Percentiles rank a stretch among this genome's conserved stretches.
These are phyloP conservation scores for Cydia splendana DNA, from an alignment of 1,140 invertebrate species.

Conservation along the genomic window DNA sequence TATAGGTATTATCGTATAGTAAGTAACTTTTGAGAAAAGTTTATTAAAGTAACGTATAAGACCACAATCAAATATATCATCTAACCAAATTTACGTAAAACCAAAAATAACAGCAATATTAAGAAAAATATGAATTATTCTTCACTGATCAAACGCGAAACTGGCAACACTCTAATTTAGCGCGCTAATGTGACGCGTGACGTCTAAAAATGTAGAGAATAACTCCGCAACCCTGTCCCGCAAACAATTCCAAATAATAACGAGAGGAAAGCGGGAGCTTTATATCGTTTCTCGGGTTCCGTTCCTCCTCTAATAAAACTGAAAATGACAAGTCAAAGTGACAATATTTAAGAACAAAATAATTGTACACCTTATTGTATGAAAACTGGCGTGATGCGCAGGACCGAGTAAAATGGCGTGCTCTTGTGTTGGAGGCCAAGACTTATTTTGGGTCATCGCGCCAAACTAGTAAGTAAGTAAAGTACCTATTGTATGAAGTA, in stretches of 20 bases:
- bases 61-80: not conserved
- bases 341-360: too few relatives aligned
- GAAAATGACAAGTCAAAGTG: too few relatives aligned
- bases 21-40: too few relatives aligned
- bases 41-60: too few relatives aligned
- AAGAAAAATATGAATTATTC: not conserved
- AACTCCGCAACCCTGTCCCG: constrained; percentile 10
- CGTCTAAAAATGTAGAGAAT: constrained; percentile 9
- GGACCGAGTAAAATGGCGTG: too few relatives aligned
- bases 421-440: too few relatives aligned
- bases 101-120: not conserved
- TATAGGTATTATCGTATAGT: too few relatives aligned
- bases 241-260: constrained; percentile 26
- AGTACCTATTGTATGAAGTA: too few relatives aligned
- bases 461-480: too few relatives aligned
- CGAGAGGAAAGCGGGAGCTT: not conserved
- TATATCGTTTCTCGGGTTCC: not conserved
- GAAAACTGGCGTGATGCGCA: too few relatives aligned
- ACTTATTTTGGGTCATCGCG: too few relatives aligned
- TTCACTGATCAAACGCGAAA: constrained; percentile 2
- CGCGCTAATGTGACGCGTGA: constrained; percentile 6
- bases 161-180: not conserved
- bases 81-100: not conserved
- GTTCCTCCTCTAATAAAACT: not conserved
- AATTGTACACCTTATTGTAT: too few relatives aligned